phyloP scores from a whole-genome alignment of 2,797 vertebrate species.

The Meriones psammophilus region DNA sequence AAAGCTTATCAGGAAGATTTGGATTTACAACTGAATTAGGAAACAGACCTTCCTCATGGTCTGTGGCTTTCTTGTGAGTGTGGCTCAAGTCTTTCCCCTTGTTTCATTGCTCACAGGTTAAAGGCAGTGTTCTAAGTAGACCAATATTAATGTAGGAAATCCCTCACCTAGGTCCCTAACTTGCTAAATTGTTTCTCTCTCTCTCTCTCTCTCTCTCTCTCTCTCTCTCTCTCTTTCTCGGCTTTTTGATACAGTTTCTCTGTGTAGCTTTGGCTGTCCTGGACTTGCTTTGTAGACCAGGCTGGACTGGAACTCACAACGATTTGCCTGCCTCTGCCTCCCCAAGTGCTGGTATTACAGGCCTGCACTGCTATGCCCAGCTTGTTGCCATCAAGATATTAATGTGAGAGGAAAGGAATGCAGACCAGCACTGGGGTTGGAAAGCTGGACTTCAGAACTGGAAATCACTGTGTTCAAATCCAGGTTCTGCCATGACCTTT shows the following conservation, averaged over 20 bases:
- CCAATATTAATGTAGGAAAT: not conserved
- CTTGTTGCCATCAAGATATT: not conserved
- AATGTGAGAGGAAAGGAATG: not conserved
- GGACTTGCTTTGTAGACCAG: no score
- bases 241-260: no score
- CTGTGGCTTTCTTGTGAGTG: not conserved
- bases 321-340: no score
- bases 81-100: not conserved
- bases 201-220: no score
- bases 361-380: not conserved
- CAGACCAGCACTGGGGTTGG: not conserved
- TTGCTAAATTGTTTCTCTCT: not conserved
- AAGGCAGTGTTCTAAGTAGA: not conserved
- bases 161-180: not conserved
- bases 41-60: not conserved
- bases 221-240: no score
- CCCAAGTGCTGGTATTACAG: no score
- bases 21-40: not conserved
- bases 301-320: no score
- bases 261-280: no score
- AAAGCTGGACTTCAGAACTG: not conserved
- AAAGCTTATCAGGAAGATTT: not conserved
- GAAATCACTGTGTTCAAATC: not conserved
- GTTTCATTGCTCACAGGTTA: not conserved
- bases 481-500: constrained; percentile 32